Conservation (phyloP, 1,140 invertebrate genomes). For the Calliphora vicina region DNA sequence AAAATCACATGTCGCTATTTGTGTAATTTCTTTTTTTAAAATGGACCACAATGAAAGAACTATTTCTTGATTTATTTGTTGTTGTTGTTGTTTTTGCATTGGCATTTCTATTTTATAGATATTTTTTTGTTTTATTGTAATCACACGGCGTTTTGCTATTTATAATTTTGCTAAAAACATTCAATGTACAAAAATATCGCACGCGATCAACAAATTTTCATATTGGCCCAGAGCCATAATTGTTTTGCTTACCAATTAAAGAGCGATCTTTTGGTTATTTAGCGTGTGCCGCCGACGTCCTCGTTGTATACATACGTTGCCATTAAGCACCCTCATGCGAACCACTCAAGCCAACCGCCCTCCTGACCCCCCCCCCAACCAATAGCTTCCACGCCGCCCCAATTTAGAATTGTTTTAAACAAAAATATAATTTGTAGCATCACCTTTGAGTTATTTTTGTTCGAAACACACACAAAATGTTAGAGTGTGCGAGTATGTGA, state of each 20-base stretch:
- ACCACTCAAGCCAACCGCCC: background rate
- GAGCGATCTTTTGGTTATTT: conserved; percentile 38
- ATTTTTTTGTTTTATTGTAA: background rate
- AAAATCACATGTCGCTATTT: background rate
- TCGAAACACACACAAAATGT: background rate
- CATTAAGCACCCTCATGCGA: background rate
- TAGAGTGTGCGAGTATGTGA: background rate
- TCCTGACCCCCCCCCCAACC: background rate
- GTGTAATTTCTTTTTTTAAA: no score
- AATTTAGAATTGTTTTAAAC: background rate
- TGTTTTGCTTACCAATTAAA: conserved; percentile 52
- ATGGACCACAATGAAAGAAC: no score
- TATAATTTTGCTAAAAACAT: background rate
- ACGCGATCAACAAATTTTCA: conserved; percentile 32
- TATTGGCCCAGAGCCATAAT: conserved; percentile 57
- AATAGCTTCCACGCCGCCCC: background rate
- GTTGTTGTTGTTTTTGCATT: background rate
- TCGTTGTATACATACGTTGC: conserved; percentile 7
- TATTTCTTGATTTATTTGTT: background rate
- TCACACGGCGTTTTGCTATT: conserved; percentile 8
- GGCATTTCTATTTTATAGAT: no score
- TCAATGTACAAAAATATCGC: conserved; percentile 38
- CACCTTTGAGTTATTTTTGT: background rate
- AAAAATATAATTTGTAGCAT: conserved; percentile 6
- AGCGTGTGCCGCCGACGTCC: conserved; percentile 31